Conservation (phyloP, 2,888 invertebrate species). For the Galeopsomyia nigrocyanea region DNA sequence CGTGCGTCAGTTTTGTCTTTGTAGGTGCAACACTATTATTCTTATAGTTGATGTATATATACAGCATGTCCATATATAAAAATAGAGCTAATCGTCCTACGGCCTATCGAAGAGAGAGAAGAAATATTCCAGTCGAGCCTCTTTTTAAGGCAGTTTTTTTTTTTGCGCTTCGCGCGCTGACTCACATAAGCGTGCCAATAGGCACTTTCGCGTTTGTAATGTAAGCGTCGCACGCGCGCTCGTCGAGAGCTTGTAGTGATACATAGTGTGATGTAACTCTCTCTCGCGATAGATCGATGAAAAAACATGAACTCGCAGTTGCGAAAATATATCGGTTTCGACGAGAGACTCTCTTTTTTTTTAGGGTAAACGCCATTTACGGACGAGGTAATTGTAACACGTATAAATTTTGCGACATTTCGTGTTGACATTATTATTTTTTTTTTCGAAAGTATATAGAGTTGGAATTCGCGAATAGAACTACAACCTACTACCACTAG, state of each 20-base stretch:
- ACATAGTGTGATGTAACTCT: slow-evolving; percentile 23
- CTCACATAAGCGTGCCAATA: not conserved
- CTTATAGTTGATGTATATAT: no score
- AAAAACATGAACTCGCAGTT: no score
- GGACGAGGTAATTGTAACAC: not conserved
- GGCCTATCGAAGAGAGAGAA: slow-evolving; percentile 14
- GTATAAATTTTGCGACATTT: not conserved
- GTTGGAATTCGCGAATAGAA: not conserved
- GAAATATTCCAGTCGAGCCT: slow-evolving; percentile 27
- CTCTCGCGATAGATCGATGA: not conserved
- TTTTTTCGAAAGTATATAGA: not conserved
- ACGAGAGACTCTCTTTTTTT: slow-evolving; percentile 4
- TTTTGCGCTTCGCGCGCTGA: slow-evolving; percentile 18
- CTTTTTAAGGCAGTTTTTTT: slow-evolving; percentile 30
- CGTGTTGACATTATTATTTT: not conserved
- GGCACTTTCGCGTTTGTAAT: slow-evolving; percentile 22
- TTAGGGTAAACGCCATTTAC: not conserved
- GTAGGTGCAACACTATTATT: not conserved
- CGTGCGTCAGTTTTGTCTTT: not conserved
- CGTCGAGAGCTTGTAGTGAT: no score
- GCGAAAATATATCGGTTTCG: slow-evolving; percentile 10
- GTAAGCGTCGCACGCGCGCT: not conserved
- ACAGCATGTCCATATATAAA: slow-evolving; percentile 29
- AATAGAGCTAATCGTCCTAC: slow-evolving; percentile 34
- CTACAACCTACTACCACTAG: no score